Conservation (phyloP, 1,140 invertebrate species). For the Philotrypesis tridentata region DNA sequence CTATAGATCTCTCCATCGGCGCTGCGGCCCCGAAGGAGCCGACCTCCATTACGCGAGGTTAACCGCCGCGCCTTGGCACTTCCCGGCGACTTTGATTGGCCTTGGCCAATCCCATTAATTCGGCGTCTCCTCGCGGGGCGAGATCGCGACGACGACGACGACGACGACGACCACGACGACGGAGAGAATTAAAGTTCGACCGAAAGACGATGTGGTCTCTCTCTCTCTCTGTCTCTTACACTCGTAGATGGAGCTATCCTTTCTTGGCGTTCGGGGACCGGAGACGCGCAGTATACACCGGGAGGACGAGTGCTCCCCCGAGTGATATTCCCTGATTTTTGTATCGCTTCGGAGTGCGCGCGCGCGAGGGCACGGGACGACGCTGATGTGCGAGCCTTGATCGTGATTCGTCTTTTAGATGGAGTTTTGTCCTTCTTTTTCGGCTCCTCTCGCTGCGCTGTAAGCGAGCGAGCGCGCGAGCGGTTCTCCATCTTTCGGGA, state of each 20-base stretch:
- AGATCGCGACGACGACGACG: not conserved
- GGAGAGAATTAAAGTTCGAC: slow-evolving; percentile 50
- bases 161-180: not conserved
- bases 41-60: slow-evolving; percentile 70
- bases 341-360: slow-evolving; percentile 39
- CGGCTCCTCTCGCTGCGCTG: not conserved
- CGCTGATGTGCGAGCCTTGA: slow-evolving; percentile 3
- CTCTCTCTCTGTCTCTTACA: not conserved
- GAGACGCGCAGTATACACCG: not conserved
- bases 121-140: slow-evolving; percentile 35
- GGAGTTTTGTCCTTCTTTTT: not conserved
- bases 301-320: slow-evolving; percentile 49
- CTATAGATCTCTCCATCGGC: not conserved
- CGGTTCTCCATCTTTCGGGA: no score
- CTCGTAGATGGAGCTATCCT: not conserved
- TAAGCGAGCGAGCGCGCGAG: no score
- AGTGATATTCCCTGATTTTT: slow-evolving; percentile 54
- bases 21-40: slow-evolving; percentile 64
- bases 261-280: slow-evolving; percentile 32
- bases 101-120: slow-evolving; percentile 68
- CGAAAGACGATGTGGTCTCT: not conserved
- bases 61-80: slow-evolving; percentile 69
- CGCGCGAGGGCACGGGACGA: not conserved
- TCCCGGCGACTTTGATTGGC: slow-evolving; percentile 69
- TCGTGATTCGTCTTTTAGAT: slow-evolving; percentile 15